phyloP scores from a whole-genome alignment of 2,888 invertebrate genomes.

The Ichneumon xanthorius region DNA sequence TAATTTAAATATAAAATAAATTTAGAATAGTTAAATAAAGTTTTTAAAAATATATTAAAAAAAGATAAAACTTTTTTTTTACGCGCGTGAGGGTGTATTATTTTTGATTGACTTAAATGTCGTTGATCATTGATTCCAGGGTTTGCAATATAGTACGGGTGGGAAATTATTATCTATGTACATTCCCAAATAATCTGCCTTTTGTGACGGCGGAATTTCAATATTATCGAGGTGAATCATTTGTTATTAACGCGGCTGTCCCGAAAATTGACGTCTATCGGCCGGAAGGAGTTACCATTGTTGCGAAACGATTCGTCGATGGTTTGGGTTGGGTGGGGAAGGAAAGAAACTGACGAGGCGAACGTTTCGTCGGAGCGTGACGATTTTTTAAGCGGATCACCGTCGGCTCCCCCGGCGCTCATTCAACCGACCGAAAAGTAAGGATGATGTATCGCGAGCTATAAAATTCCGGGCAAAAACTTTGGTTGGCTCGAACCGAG shows the following conservation, averaged over 20 bases:
- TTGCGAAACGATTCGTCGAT: not conserved
- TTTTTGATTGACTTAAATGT: no score
- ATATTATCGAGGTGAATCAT: not conserved
- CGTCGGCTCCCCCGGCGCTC: not conserved
- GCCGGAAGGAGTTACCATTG: not conserved
- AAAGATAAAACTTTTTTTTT: no score
- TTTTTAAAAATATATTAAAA: no score
- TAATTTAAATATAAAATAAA: no score
- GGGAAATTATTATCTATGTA: no score
- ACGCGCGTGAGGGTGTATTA: no score
- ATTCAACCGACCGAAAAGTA: constrained; percentile 39
- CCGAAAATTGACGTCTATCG: not conserved
- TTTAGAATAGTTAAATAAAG: no score
- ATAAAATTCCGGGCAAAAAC: not conserved
- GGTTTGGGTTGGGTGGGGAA: not conserved
- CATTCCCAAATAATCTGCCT: no score
- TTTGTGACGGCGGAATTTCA: no score
- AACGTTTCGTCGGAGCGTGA: constrained; percentile 41
- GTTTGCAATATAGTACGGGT: no score
- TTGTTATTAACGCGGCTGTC: not conserved
- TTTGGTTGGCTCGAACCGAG: not conserved
- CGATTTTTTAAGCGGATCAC: constrained; percentile 1
- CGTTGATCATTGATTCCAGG: no score
- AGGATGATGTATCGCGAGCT: constrained; percentile 37
- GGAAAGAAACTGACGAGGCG: not conserved